phyloP scores from a whole-genome alignment of 2,888 invertebrate species.

The Cryptocheilus praepositus region DNA sequence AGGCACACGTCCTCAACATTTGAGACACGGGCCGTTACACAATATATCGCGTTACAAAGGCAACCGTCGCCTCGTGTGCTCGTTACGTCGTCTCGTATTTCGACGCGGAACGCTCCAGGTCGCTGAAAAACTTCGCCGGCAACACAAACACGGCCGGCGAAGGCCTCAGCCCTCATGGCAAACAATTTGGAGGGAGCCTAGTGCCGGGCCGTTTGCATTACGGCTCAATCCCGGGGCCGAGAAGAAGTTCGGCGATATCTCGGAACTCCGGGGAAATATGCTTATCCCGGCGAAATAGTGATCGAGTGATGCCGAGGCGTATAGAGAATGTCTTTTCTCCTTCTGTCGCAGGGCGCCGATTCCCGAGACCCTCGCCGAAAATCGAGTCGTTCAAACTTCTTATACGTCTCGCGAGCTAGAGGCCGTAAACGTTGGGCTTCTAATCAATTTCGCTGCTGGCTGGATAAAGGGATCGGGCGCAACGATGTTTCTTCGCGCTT shows the following conservation, averaged over 20 bases:
- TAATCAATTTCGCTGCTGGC: slow-evolving; percentile 50
- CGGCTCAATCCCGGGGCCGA: slow-evolving; percentile 44
- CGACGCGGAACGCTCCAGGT: background rate
- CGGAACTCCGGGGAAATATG: slow-evolving; percentile 62
- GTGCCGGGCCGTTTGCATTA: slow-evolving; percentile 55
- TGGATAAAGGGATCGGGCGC: background rate
- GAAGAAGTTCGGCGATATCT: slow-evolving; percentile 59
- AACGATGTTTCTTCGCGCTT: no score
- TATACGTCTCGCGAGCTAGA: slow-evolving; percentile 26
- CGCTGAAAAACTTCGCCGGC: background rate
- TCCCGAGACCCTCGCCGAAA: slow-evolving; percentile 21
- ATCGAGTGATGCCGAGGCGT: slow-evolving; percentile 47
- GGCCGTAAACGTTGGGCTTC: slow-evolving; percentile 40
- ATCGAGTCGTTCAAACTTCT: slow-evolving; percentile 46
- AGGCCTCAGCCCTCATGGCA: slow-evolving; percentile 28
- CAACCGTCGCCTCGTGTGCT: no score
- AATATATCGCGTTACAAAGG: no score
- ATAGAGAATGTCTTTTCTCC: slow-evolving; percentile 10
- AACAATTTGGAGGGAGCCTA: slow-evolving; percentile 49
- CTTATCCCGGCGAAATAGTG: slow-evolving; percentile 60
- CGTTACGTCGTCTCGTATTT: no score
- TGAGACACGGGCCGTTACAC: no score
- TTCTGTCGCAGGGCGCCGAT: background rate
- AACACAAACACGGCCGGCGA: slow-evolving; percentile 26
- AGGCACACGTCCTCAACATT: no score